A percentile compares a stretch with the other conserved stretches of the same genome.
phyloP scores from a whole-genome alignment of 2,797 vertebrate species.

The Carcharodon carcharias region DNA sequence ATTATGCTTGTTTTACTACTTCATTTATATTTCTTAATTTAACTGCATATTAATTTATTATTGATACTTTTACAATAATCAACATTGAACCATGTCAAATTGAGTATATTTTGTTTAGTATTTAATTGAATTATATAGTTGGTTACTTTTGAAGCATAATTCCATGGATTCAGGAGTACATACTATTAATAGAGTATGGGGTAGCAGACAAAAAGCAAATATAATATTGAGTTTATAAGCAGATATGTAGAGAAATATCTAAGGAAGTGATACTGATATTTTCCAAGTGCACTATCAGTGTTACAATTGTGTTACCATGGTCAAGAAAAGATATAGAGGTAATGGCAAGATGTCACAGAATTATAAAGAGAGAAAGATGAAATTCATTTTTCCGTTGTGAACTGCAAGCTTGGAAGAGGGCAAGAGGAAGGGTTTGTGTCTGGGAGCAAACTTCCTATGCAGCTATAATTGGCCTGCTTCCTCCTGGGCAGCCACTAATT shows the following conservation, averaged over 20 bases:
- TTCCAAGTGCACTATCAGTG: neutral
- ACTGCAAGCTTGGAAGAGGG: too few relatives aligned
- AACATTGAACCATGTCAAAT: neutral
- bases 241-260: neutral
- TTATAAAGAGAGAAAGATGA: neutral
- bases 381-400: neutral
- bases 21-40: neutral
- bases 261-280: neutral
- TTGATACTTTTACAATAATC: neutral
- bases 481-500: too few relatives aligned
- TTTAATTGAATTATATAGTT: neutral
- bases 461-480: too few relatives aligned
- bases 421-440: too few relatives aligned
- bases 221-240: neutral
- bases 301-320: neutral
- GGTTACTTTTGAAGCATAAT: neutral
- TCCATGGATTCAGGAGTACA: neutral
- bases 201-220: neutral
- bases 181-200: too few relatives aligned
- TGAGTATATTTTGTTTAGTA: neutral
- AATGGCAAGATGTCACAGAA: neutral
- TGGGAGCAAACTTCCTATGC: too few relatives aligned
- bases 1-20: neutral
- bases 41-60: neutral
- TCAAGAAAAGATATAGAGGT: neutral